Base-by-base conservation (phyloP, 1,140 invertebrate genomes). In the Zophobas morio region DNA sequence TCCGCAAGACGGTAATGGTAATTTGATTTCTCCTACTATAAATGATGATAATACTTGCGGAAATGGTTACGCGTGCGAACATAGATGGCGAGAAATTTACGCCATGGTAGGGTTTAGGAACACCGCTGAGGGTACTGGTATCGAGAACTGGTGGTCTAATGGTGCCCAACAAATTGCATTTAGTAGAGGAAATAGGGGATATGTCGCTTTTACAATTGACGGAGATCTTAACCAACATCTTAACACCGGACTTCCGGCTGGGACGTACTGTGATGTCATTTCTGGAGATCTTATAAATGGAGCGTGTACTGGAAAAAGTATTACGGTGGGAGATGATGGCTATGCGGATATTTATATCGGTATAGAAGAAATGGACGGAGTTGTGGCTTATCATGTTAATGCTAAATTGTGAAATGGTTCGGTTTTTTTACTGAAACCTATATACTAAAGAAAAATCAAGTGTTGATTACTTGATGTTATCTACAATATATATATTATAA, bases 21-120 rank as follows among this genome's bases (percentile, higher is more conserved):
- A 94, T 79, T 92, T 91, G 33, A 86, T 92, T 6, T 88, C 90
- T 6, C 90, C 94, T 3, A 87, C 85, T 33, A 90, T 95, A 51
- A 91, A 92, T 53, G 73, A 87, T n/a, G 90, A 95, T 80, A 88
- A 89, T 1, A 89, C 87, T 0, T 97, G 96, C 81, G 90, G 88
- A 0, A 92, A 92, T 82, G 95, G 95, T 1, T 98, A 95, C 95
- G 86, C 96, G 0, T 98, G 96, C 84, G 96, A 98, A 86, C 96
- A 98, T 85, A 90, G 95, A 33, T 97, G 95, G 95, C 86, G 91
- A 2, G 91, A 94, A 82, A 95, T 96, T 81, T 92, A 88, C 84
- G 92, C 93, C 78, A 96, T 96, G 95, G 93, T 94, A 1, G 84
- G 84, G 1, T 96, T 96, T 85, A 88, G 92, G 49, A 95, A 94